Evolutionary conservation across 1,140 invertebrate species (phyloP).

Genomic region (Tribolium castaneum): DNA sequence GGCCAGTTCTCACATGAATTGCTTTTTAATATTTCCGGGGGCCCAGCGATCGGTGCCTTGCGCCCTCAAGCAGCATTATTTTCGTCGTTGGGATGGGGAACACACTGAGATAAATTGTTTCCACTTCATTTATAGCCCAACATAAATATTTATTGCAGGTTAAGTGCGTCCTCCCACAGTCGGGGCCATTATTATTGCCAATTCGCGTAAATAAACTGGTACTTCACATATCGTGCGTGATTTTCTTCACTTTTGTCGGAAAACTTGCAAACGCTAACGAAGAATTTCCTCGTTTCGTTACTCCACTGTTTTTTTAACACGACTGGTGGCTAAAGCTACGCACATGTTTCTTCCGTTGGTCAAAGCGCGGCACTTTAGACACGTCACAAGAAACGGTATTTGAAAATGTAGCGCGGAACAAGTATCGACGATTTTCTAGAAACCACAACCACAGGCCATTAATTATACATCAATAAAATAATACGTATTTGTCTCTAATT

Average conservation of each 20-base stretch:
- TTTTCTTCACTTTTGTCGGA: not conserved
- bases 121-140: slow-evolving; percentile 21
- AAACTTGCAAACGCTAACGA: not conserved
- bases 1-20: slow-evolving; percentile 35
- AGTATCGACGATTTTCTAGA: not conserved
- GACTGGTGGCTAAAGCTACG: not conserved
- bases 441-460: not conserved
- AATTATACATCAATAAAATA: not conserved
- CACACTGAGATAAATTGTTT: slow-evolving; percentile 1
- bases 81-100: not conserved
- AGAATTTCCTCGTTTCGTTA: slow-evolving; percentile 27
- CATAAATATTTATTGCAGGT: slow-evolving; percentile 33
- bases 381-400: slow-evolving; percentile 4
- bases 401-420: not conserved
- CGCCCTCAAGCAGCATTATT: not conserved
- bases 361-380: not conserved
- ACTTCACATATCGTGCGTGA: not conserved
- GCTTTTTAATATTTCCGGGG: not conserved
- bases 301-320: slow-evolving; percentile 31
- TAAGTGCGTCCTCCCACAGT: slow-evolving; percentile 23
- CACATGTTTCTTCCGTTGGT: not conserved
- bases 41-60: not conserved
- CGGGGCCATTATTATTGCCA: slow-evolving; percentile 22
- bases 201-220: slow-evolving; percentile 14
- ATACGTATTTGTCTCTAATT: not conserved